A percentile compares a stretch with the other conserved stretches of the same genome.
Conservation (phyloP, 2,888 invertebrate genomes). For the Cistogaster globosa region DNA sequence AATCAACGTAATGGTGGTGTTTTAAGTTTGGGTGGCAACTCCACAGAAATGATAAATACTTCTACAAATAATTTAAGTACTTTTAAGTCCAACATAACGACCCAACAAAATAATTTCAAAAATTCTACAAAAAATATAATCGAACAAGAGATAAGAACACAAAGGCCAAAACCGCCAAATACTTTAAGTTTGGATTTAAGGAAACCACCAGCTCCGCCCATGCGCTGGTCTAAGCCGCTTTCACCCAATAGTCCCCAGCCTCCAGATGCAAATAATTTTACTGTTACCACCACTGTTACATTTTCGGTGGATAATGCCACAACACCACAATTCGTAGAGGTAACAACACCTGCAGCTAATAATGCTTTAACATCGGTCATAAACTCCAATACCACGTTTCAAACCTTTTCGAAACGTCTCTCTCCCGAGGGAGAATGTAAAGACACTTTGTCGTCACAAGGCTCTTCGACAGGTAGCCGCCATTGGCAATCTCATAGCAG, state of each 20-base stretch:
- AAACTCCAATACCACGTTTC: constrained; percentile 80
- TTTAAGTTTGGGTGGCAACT: constrained; percentile 72
- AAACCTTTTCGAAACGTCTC: constrained; percentile 88
- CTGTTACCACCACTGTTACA: constrained; percentile 93
- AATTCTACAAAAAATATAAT: constrained; percentile 77
- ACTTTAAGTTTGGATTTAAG: constrained; percentile 87
- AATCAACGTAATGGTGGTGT: constrained; percentile 74
- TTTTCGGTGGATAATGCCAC: constrained; percentile 86
- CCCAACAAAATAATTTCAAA: constrained; percentile 67
- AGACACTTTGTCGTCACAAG: constrained; percentile 87
- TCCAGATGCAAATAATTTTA: constrained; percentile 87
- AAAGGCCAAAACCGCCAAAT: constrained; percentile 92
- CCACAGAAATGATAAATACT: constrained; percentile 68
- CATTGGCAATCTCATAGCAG: constrained; percentile 83
- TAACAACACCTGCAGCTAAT: constrained; percentile 81
- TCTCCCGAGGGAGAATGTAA: constrained; percentile 87
- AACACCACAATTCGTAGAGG: constrained; percentile 79
- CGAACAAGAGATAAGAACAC: constrained; percentile 85
- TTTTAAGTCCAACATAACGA: constrained; percentile 85
- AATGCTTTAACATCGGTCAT: constrained; percentile 77
- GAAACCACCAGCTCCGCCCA: constrained; percentile 92
- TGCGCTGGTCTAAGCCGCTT: constrained; percentile 92
- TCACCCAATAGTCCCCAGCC: constrained; percentile 83
- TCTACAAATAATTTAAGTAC: constrained; percentile 84
- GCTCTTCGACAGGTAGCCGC: constrained; percentile 83